phyloP scores from a whole-genome alignment of 2,113 vertebrate genomes.

The Rhegmatorhina hoffmannsi region DNA sequence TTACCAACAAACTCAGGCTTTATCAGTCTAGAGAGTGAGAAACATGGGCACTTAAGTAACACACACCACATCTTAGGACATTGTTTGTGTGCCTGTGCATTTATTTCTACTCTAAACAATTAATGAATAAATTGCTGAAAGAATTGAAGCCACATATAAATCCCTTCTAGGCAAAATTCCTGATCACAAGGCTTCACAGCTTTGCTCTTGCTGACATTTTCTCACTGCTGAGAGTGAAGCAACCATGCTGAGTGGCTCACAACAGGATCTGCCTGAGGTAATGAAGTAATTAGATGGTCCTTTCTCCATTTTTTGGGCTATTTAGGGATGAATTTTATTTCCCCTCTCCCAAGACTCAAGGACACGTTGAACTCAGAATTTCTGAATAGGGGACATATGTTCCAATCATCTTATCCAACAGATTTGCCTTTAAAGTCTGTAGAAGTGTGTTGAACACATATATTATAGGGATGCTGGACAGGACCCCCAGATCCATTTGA shows the following conservation, averaged over 20 bases:
- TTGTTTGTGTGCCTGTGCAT: not conserved
- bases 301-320: not conserved
- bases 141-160: not conserved
- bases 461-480: not conserved
- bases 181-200: not conserved
- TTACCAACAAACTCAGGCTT: not conserved
- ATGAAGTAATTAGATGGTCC: not conserved
- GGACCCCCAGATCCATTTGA: not conserved
- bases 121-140: not conserved
- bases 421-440: not conserved
- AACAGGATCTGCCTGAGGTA: not conserved
- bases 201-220: not conserved
- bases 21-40: not conserved
- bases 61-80: not conserved
- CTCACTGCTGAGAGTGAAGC: not conserved
- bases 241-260: not conserved
- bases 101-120: not conserved
- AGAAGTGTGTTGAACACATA: rapidly evolving
- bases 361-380: not conserved
- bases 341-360: not conserved
- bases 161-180: not conserved
- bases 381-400: not conserved
- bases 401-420: not conserved
- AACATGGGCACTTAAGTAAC: not conserved
- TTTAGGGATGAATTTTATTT: not conserved